These are phyloP conservation scores for Hyperopisus bebe DNA, from an alignment of 2,113 vertebrate species.

Conservation along the genomic window DNA sequence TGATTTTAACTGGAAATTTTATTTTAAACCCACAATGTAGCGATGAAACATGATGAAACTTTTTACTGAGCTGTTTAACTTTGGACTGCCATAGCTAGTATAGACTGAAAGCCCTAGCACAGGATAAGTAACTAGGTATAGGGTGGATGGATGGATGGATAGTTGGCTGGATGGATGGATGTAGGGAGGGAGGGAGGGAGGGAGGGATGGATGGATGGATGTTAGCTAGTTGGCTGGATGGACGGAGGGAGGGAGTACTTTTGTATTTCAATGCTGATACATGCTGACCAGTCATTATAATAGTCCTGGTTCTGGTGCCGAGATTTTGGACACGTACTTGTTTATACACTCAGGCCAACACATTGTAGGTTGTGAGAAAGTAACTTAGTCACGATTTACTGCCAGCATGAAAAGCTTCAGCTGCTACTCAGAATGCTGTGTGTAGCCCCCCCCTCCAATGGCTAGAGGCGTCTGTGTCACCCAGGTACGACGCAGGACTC, in stretches of 20 bases:
- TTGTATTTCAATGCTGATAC: neutral
- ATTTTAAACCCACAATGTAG: neutral
- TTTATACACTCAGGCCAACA: neutral
- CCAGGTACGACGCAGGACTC: neutral
- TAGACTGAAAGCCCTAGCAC: neutral
- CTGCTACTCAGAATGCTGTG: neutral
- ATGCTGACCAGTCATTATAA: neutral
- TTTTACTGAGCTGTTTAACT: neutral
- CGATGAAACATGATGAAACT: neutral
- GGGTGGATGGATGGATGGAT: neutral
- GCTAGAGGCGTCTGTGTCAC: neutral
- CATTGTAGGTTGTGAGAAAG: neutral
- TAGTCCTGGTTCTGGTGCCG: neutral
- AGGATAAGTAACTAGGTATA: neutral
- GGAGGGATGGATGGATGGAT: neutral
- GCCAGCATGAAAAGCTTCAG: neutral
- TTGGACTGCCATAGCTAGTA: neutral
- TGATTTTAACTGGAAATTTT: neutral
- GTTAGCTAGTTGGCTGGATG: neutral
- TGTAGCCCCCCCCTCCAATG: neutral
- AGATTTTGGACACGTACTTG: neutral
- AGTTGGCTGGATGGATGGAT: neutral
- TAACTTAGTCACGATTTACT: neutral
- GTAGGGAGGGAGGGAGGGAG: too few species aligned
- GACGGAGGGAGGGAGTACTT: neutral